Base-by-base conservation (phyloP, 2,888 invertebrate genomes). In the Druceiella hillmani region DNA sequence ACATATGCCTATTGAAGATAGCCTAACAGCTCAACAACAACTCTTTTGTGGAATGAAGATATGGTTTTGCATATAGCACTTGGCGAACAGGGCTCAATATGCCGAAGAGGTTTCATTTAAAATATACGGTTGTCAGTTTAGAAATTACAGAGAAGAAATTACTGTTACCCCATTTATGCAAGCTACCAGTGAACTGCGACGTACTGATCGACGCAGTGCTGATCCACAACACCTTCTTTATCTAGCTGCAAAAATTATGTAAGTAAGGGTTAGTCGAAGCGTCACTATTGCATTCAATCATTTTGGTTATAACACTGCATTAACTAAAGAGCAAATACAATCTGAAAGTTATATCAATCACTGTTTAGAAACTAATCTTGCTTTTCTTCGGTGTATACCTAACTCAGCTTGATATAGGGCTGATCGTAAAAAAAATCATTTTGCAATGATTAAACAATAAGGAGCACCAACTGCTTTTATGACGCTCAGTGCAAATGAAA, bases 31-130 rank as follows among this genome's bases (percentile, higher is more conserved):
- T 6, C 30, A 29, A 29, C 30, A 29, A 14, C 30, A 29, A 13
- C 30, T 29, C 30, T 29, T 4, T 6, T 29, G 30, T 29, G 30
- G 30, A 12, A 29, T 12, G 30, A 29, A 12, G 13, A 29, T 29
- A 11, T 14, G 15, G 4, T 29, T 4, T 12, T 29, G 30, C 6
- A 13, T 12, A 29, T 29, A 12, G 30, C 30, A 12, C 4, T n/a
- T 11, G 30, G 30, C 13, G 36, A 50, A 28, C 12, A 33, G 13
- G 32, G 26, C 10, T 29, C 47, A 46, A 16, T 48, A 52, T 39
- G 52, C 51, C 6, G 55, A 55, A 47, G 54, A 56, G 38, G 31
- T 55, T 5, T 51, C 53, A 5, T 55, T 56, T 43, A 54, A 53
- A 12, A 55, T 55, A 28, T 58, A 57, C 43, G 34, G 46, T 3